Base-by-base conservation (phyloP, 1,140 invertebrate genomes). In the Lepidurus packardi region DNA sequence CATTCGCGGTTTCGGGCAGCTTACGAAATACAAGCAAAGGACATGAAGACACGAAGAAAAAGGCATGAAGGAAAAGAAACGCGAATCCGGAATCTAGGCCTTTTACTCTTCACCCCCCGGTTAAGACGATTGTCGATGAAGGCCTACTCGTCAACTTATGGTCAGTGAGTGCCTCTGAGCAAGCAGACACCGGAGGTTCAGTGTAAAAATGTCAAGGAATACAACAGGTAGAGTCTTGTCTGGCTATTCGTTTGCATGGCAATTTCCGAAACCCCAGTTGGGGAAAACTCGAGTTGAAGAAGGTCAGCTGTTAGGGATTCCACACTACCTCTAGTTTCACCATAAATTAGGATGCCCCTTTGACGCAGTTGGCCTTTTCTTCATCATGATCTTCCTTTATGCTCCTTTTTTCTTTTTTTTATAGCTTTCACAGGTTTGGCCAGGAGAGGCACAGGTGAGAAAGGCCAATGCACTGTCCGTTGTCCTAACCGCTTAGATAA, bases 301-400 rank as follows among this genome's bases (percentile, higher is more conserved):
- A 65, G 53, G n/a, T 65, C 53, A 65, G 53, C 53, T 65, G 16
- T 65, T 21, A 13, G 21, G 21, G 53, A 7, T 21, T 65, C 8
- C 53, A 65, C 53, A 65, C 53, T 65, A 65, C 53, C 21, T 65
- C 53, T 21, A 9, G 16, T 65, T 65, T 65, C 53, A 21, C 21
- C 16, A 65, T 65, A 65, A 65, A 65, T 65, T 65, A 65, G 16
- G 21, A 65, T 21, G 53, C 53, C 53, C 53, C 53, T 65, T 65
- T 81, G 78, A 80, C 79, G 78, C 79, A 73, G 74, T 80, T 77
- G 80, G 77, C 77, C 75, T 79, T 74, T 45, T 65, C 44, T 42
- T 74, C 53, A 78, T 43, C 43, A 24, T n/a, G 25, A 42, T 45
- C 34, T 24, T 43, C n/a, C 21, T 73, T 53, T 16, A 9, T 65